A percentile compares a stretch with the other conserved stretches of the same genome.
These are phyloP conservation scores for Sebastes nivosus DNA, from an alignment of 2,797 vertebrate species.

Conservation along the genomic window DNA sequence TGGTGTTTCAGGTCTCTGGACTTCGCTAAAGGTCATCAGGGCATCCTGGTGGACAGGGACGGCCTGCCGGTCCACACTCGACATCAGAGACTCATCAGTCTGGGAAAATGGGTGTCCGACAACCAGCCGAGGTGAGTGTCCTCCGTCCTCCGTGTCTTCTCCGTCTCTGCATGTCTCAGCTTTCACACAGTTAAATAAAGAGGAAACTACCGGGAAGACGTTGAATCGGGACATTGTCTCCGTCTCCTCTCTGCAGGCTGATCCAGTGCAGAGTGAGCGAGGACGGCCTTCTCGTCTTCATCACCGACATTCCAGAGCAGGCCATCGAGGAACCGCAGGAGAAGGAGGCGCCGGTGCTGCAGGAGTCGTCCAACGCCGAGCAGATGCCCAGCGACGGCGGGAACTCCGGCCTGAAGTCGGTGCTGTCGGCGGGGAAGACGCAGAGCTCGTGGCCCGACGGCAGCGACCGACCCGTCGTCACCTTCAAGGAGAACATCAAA, in stretches of 20 bases:
- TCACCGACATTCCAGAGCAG: constrained; percentile 93
- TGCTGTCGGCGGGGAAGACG: constrained; percentile 90
- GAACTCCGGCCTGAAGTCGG: constrained; percentile 90
- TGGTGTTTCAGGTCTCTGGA: constrained; percentile 89
- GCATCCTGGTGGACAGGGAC: constrained; percentile 90
- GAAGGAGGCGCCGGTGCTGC: constrained; percentile 88
- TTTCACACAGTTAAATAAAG: too few species aligned
- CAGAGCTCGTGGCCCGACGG: constrained; percentile 86
- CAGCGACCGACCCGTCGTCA: constrained; percentile 92
- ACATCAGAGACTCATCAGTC: constrained; percentile 89
- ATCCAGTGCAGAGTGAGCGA: constrained; percentile 90
- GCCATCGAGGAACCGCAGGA: constrained; percentile 90
- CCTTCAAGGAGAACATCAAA: constrained; percentile 98
- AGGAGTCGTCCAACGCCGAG: constrained; percentile 89
- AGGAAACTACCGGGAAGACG: too few species aligned
- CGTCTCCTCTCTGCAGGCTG: constrained; percentile 80
- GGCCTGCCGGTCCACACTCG: constrained; percentile 86
- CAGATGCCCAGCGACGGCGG: constrained; percentile 54
- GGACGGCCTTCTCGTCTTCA: constrained; percentile 90
- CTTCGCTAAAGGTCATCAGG: constrained; percentile 98
- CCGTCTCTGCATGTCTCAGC: neutral
- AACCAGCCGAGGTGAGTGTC: constrained; percentile 89
- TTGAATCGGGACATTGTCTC: neutral
- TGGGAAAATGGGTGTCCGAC: constrained; percentile 96
- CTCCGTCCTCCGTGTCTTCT: neutral